A percentile compares a stretch with the other conserved stretches of the same genome.
Conservation (phyloP, 2,888 invertebrate genomes). For the Gisinianus flammeolus region DNA sequence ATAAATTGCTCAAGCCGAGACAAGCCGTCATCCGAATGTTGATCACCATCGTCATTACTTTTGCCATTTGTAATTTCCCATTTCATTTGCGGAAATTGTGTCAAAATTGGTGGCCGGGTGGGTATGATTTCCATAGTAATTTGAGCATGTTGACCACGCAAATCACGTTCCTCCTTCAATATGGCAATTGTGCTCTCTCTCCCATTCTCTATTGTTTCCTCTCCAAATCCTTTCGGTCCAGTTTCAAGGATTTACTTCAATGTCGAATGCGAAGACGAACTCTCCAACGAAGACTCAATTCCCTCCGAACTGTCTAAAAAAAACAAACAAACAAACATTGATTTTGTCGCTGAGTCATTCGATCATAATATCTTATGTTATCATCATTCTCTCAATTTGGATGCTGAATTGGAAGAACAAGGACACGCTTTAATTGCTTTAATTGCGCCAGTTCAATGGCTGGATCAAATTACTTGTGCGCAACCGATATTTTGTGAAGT, state of each 20-base stretch:
- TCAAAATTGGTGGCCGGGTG: slow-evolving; percentile 74
- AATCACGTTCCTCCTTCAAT: slow-evolving; percentile 82
- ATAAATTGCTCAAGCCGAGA: slow-evolving; percentile 70
- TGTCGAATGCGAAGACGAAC: slow-evolving; percentile 9
- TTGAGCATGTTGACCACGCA: slow-evolving; percentile 81
- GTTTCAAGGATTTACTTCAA: slow-evolving; percentile 27
- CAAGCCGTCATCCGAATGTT: slow-evolving; percentile 86
- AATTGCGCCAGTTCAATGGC: too few relatives aligned
- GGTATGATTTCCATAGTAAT: slow-evolving; percentile 73
- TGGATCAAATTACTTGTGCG: too few relatives aligned
- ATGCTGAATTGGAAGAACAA: too few relatives aligned
- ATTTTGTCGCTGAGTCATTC: not conserved
- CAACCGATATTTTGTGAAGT: too few relatives aligned
- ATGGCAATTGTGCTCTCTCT: slow-evolving; percentile 87
- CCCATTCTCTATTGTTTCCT: slow-evolving; percentile 88
- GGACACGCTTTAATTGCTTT: too few relatives aligned
- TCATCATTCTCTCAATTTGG: too few relatives aligned
- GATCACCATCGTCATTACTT: slow-evolving; percentile 83
- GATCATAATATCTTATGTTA: not conserved
- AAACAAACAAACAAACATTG: too few relatives aligned
- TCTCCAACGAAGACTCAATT: not conserved
- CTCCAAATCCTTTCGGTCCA: slow-evolving; percentile 61
- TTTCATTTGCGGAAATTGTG: slow-evolving; percentile 86
- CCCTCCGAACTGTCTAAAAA: not conserved
- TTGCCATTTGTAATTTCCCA: slow-evolving; percentile 87